Conservation (phyloP, 2,797 vertebrate genomes). For the Pipistrellus pipistrellus region DNA sequence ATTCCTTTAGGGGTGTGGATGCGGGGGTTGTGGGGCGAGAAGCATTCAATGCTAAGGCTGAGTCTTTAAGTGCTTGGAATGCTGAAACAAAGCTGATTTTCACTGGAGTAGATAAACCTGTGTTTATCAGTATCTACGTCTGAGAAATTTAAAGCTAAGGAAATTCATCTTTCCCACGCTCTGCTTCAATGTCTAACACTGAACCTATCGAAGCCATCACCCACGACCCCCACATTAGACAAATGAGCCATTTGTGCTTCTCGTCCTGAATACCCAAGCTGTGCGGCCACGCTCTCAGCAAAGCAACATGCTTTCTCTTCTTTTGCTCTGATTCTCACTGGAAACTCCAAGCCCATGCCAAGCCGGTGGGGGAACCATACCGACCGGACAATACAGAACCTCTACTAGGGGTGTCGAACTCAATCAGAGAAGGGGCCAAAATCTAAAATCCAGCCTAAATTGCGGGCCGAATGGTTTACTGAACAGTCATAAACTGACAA, state of each 20-base stretch:
- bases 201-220: neutral
- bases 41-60: slow-evolving; percentile 18
- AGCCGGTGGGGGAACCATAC: neutral
- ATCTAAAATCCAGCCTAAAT: too few species aligned
- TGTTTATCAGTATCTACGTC: neutral
- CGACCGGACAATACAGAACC: neutral
- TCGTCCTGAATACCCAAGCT: neutral
- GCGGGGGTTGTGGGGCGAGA: too few species aligned
- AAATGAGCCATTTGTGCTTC: neutral
- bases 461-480: too few species aligned
- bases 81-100: neutral
- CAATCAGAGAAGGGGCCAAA: too few species aligned
- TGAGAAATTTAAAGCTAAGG: slow-evolving; percentile 10
- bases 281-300: neutral
- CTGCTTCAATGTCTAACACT: neutral
- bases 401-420: too few species aligned
- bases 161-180: neutral
- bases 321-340: neutral
- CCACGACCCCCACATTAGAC: neutral
- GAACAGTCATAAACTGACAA: too few species aligned
- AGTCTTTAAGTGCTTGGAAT: neutral
- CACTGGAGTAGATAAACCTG: neutral
- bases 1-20: neutral
- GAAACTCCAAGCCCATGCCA: neutral
- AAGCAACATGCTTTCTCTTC: neutral